Evolutionary conservation across 1,140 invertebrate species (phyloP), one percentile per base, ranked within the genome.

Genomic region (Ooceraea biroi): DNA sequence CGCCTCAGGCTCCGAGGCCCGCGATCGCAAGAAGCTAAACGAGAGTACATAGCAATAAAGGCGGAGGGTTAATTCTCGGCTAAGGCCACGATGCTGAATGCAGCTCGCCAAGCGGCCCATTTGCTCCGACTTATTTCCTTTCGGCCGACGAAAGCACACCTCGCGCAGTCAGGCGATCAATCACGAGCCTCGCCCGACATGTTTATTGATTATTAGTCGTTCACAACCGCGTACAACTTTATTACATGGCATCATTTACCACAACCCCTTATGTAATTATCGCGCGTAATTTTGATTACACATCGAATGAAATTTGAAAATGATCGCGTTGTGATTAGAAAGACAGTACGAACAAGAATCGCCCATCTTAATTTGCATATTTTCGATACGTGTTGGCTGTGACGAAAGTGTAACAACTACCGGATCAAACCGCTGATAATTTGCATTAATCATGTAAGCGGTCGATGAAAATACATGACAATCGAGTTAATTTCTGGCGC

Each of bases 11-110:
- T 57, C 17, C 22, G 12, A 36, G 46, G 44, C 30, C 30, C 71
- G 36, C 7, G 83, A 84, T 84, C 83, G 83, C 83, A 84, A 80
- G 83, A 84, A 84, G 46, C 46, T 80, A 80, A 80, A 71, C 65
- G 76, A 80, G 52, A 80, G 76, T 71, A 80, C 65, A 57, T 71
- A 46, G 76, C 76, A 80, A 80, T 80, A 80, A 80, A 80, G 71
- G 76, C 65, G 52, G 50, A 58, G 22, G 50, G 76, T 69, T 80
- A 80, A 80, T 80, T 80, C 76, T 80, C 65, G 66, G 65, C n/a
- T 80, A 57, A 71, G 65, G 36, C 50, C 41, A 46, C 76, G 22
- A 80, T 80, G 63, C 50, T 80, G 50, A 80, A 80, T 80, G 50
- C 25, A 80, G 44, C 52, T 71, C 50, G 41, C 36, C 66, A 44